phyloP scores from a whole-genome alignment of 2,888 invertebrate genomes.

The Drosophila maculinotata region DNA sequence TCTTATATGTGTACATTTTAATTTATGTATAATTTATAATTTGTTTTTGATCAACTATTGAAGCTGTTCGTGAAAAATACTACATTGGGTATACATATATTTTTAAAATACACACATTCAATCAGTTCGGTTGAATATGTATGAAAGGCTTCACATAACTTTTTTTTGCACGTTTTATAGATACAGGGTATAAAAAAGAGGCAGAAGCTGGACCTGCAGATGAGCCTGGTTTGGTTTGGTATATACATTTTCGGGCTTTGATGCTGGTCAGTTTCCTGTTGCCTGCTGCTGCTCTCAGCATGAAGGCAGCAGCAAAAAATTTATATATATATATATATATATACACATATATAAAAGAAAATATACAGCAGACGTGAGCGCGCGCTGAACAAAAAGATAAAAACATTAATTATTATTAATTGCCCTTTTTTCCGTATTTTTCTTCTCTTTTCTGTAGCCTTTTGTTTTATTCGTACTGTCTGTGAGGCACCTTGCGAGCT shows the following conservation, averaged over 20 bases:
- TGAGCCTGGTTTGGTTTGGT: constrained; percentile 29
- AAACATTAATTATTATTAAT: constrained; percentile 84
- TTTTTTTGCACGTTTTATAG: constrained; percentile 2
- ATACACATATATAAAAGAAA: constrained; percentile 17
- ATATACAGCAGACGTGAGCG: constrained; percentile 33
- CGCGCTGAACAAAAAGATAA: constrained; percentile 75
- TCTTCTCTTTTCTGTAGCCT: constrained; percentile 30
- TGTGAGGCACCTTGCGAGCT: constrained; percentile 35
- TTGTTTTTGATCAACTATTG: too few species aligned
- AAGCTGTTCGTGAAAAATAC: neutral
- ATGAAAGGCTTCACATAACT: neutral
- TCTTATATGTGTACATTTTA: too few species aligned
- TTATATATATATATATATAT: neutral
- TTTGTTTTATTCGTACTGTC: constrained; percentile 51
- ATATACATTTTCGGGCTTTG: constrained; percentile 55
- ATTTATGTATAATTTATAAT: too few species aligned
- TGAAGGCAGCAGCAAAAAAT: constrained; percentile 25
- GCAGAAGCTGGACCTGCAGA: constrained; percentile 17
- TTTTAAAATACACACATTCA: too few species aligned
- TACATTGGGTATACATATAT: neutral
- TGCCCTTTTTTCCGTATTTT: constrained; percentile 70
- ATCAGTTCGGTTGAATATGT: neutral
- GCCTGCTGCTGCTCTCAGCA: constrained; percentile 35
- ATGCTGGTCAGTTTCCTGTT: constrained; percentile 72
- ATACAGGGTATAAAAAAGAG: constrained; percentile 38